Base-by-base conservation (phyloP, 1,140 invertebrate species). In the Ganaspis sp. region DNA sequence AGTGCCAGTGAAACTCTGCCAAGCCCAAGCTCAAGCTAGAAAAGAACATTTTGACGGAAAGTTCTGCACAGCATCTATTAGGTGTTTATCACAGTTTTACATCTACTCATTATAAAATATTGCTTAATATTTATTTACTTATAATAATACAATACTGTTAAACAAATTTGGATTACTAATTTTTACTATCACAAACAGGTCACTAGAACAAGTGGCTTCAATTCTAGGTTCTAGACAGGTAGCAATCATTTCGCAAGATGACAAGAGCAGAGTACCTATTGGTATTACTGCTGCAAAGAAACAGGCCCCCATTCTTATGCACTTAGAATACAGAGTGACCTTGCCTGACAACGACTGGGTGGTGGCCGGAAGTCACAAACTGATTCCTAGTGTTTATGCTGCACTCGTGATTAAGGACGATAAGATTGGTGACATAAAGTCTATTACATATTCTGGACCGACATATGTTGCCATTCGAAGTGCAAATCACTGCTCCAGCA, bases 191-290 rank as follows among this genome's bases (percentile, higher is more conserved):
- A 15, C 15, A 9, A 42, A 49, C 23, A 26, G 69, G 21, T 12
- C 21, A 0, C 5, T 70, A 4, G 40, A 58, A 58, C 17, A 21
- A 29, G 54, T 83, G 19, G 76, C 78, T 29, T 83, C 82, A 45
- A 73, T 82, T 69, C 75, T 83, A 26, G 77, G 77, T 70, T 73
- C 74, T n/a, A 82, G 84, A 12, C 53, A 81, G 54, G 81, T 87
- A 4, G 79, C 77, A 64, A 82, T 83, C 42, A 6, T 88, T 0
- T 78, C 69, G 21, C 87, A 89, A 78, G 87, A 91, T 82, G 90
- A 91, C 70, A 90, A 91, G 85, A 86, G 87, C 37, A 77, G 87
- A 19, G 88, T 91, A 0, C 88, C 90, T 40, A 84, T 91, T 40
- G 89, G 89, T 29, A 40, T 89, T 29, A 83, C 88, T 72, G 90